Evolutionary conservation across 2,113 vertebrate genomes (phyloP), one percentile per base, ranked within the genome.

Genomic region (Austrofundulus limnaeus): DNA sequence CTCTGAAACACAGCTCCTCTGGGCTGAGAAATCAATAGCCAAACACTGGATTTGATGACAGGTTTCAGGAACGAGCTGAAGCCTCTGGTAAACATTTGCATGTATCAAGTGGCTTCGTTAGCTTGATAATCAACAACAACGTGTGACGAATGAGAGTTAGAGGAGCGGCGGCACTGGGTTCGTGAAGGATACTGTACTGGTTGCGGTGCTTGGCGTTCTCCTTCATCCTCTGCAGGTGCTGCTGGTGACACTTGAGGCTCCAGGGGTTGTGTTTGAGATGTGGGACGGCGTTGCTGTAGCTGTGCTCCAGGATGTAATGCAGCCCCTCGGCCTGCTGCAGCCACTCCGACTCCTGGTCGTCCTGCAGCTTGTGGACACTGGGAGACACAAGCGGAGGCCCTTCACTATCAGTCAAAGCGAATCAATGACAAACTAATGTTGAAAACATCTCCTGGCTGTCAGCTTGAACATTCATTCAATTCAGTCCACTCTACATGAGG

Each of bases 221-320:
- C 88, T 96, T 98, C 94, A 98, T 96, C 41, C 93, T 92, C 87
- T 96, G 95, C 71, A 99, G 87, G 75, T 97, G 95, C 7, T 97
- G 94, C 89, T 98, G 95, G 85, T 98, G 96, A 83, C 95, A 97
- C 80, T 95, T 95, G 90, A 96, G 92, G 86, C 95, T 99, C 97
- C 96, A 99, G 70, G 96, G 96, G 81, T 98, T 99, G 85, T 96
- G 95, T 81, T 95, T 95, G 79, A 96, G 92, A 77, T 96, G 95
- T 9, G 96, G 94, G 69, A 89, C 91, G 34, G 94, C 84, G 23
- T 93, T 96, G 69, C 94, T 95, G 87, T 95, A 95, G 83, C 95
- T 94, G 87, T 92, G 94, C 82, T 99, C 96, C 87, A 97, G 91
- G 31, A 92, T 92, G 75, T 94, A 96, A 91, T 94, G 95, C 2